Base-by-base conservation (phyloP, 2,797 vertebrate species). In the Sebastes trivittatus region DNA sequence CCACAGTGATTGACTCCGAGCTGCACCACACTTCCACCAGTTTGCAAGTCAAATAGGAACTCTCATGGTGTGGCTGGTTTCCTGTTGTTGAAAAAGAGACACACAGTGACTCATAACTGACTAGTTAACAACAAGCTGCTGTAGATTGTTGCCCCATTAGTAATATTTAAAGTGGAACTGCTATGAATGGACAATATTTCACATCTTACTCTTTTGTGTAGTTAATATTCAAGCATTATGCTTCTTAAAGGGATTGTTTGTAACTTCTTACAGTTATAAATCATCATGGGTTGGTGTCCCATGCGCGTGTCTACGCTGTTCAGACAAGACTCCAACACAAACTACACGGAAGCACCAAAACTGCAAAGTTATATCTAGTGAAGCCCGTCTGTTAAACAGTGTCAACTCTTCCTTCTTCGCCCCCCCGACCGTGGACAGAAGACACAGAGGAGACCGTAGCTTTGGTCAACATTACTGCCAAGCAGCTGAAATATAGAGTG, bases 1-100 rank as follows among this genome's bases (percentile, higher is more conserved):
- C 38, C 55, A 32, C 62, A 58, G 64, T 7, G 70, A 61, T 30
- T 70, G 58, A 20, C 14, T 80, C 27, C 46, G 30, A 16, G 20
- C 66, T 65, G 27, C 22, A 34, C 10, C n/a, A 1, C 62, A 60
- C 29, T 3, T 32, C 63, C 16, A 79, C 70, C 27, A 66, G 46
- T 90, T 89, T 86, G 80, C 83, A 89, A 80, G 73, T 90, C 86
- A 87, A 86, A 89, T 83, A 22, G 16, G 42, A 8, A 11, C 34
- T 14, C 52, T 52, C 27, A 23, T 6, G 25, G 11, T 23, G 7
- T 23, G 7, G 29, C 80, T 78, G 68, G 16, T 52, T 74, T 49
- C 4, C 58, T 83, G 71, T 29, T 72, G 62, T 27, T 69, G 58
- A 7, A 32, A 20, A 23, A 11, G 13, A 42, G n/a, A 49, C 25